Percentiles rank a stretch among this genome's conserved stretches.
These are phyloP conservation scores for Agrilus cyanescens DNA, from an alignment of 2,888 invertebrate genomes.

Conservation along the genomic window DNA sequence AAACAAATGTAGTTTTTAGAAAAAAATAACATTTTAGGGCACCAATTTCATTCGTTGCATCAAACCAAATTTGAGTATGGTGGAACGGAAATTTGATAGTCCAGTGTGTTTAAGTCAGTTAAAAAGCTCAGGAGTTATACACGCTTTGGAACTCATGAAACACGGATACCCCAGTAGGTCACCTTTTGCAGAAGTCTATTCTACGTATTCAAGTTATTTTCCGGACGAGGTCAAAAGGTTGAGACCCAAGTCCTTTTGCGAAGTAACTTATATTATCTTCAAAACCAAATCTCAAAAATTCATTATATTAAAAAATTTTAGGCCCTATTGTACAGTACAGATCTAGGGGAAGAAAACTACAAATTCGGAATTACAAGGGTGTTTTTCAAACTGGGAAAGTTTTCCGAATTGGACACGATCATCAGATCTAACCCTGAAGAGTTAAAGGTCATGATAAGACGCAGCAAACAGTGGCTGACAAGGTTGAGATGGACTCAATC, in stretches of 20 bases:
- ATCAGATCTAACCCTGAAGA: conserved; percentile 95
- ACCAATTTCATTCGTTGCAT: conserved; percentile 96
- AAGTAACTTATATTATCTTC: conserved; percentile 41
- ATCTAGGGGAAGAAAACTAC: conserved; percentile 84
- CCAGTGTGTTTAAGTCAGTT: conserved; percentile 85
- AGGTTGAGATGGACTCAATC: conserved; percentile 88
- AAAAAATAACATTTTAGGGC: conserved; percentile 48
- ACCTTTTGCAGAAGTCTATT: conserved; percentile 78
- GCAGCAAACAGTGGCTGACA: conserved; percentile 85
- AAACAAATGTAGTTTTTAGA: neutral
- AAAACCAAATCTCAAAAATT: neutral
- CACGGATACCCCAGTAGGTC: conserved; percentile 91
- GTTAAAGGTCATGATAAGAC: conserved; percentile 68
- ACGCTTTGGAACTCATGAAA: conserved; percentile 94
- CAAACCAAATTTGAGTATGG: conserved; percentile 95
- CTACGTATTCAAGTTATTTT: conserved; percentile 76
- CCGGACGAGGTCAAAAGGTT: conserved; percentile 73
- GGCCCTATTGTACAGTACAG: conserved; percentile 89
- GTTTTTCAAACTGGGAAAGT: conserved; percentile 97
- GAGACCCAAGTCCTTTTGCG: conserved; percentile 84
- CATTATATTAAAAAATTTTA: conserved; percentile 29
- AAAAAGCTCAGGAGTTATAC: conserved; percentile 91
- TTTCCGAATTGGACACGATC: conserved; percentile 93
- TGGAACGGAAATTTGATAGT: conserved; percentile 77
- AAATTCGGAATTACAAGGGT: conserved; percentile 95